Evolutionary conservation across 2,797 vertebrate species (phyloP).

Genomic region (Helostoma temminkii): DNA sequence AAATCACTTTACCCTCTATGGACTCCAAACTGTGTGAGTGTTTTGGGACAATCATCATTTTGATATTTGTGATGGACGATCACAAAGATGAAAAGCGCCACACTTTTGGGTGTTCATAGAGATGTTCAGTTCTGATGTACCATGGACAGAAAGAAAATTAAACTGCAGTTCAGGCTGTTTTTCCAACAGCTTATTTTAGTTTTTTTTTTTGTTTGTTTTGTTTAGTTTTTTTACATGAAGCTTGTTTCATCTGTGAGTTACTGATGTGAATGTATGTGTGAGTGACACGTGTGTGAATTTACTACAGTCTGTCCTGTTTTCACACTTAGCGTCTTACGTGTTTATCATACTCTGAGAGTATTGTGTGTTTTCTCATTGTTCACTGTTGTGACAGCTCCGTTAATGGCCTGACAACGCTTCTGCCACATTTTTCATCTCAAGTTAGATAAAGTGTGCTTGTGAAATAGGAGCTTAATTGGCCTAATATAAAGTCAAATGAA

Average conservation of each 20-base stretch:
- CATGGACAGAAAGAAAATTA: constrained; percentile 10
- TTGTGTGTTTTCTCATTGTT: constrained; percentile 39
- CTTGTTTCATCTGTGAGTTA: constrained; percentile 33
- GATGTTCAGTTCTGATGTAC: constrained; percentile 9
- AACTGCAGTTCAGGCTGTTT: constrained; percentile 10
- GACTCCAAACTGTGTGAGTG: constrained; percentile 10
- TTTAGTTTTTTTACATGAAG: too few relatives aligned
- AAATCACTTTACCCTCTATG: neutral
- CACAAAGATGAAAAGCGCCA: constrained; percentile 24
- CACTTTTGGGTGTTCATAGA: neutral
- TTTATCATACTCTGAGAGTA: constrained; percentile 47
- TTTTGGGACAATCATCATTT: constrained; percentile 69
- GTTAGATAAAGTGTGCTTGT: constrained; percentile 26
- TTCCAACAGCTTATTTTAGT: constrained; percentile 2
- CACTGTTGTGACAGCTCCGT: constrained; percentile 33
- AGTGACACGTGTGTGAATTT: constrained; percentile 17
- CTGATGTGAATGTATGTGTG: constrained; percentile 16
- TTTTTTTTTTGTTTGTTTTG: too few relatives aligned
- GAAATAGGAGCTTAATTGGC: constrained; percentile 37
- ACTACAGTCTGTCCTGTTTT: constrained; percentile 26
- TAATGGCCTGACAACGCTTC: constrained; percentile 22
- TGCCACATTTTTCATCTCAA: constrained; percentile 38
- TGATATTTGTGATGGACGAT: constrained; percentile 43
- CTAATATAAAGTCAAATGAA: constrained; percentile 26
- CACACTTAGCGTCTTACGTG: constrained; percentile 38